These are phyloP conservation scores for Lithobates sylvaticus DNA, from an alignment of 2,797 vertebrate genomes.

Conservation along the genomic window DNA sequence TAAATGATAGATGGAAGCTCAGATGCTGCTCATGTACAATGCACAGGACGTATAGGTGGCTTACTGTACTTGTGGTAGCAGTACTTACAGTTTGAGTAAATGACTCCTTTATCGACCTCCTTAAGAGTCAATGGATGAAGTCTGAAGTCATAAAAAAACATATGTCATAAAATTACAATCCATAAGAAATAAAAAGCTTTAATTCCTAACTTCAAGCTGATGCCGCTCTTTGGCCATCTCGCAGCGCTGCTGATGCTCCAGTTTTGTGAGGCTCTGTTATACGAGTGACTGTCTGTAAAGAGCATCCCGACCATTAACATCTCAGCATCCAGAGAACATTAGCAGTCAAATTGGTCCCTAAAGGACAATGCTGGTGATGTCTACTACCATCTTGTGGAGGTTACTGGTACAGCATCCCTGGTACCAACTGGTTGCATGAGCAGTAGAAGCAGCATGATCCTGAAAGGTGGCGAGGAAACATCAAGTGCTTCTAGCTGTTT, in stretches of 20 bases:
- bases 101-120: constrained; percentile 40
- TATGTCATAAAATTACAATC: constrained; percentile 2
- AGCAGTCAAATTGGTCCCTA: constrained; percentile 48
- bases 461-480: background rate
- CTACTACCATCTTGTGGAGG: constrained; percentile 45
- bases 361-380: constrained; percentile 19
- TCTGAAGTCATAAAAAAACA: constrained; percentile 17
- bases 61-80: constrained; percentile 2
- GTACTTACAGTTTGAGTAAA: constrained; percentile 50
- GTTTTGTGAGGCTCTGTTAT: constrained; percentile 29
- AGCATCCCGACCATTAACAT: constrained; percentile 56
- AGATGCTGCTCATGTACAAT: background rate
- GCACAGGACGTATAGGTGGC: background rate
- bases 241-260: constrained; percentile 55
- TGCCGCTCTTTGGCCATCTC: constrained; percentile 3
- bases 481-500: background rate
- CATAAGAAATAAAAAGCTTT: background rate
- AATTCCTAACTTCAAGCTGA: constrained; percentile 23
- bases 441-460: background rate
- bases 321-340: constrained; percentile 49
- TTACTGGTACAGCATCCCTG: background rate
- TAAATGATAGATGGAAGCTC: background rate
- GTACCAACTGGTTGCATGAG: constrained; percentile 14
- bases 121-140: constrained; percentile 45
- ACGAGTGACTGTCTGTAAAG: constrained; percentile 45